Evolutionary conservation across 2,797 vertebrate genomes (phyloP).

Genomic region (Novumbra hubbsi): DNA sequence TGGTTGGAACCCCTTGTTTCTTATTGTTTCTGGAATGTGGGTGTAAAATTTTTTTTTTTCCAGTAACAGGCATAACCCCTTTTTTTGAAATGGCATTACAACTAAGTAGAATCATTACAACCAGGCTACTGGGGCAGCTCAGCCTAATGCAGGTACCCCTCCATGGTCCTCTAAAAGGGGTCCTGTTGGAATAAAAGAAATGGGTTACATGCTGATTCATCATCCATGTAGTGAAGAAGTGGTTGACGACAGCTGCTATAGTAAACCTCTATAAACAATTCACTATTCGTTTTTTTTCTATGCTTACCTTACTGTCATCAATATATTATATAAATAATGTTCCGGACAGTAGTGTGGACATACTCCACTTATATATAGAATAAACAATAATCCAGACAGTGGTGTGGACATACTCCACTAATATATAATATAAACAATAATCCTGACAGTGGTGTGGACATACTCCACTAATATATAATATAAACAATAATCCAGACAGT

Average conservation of each 20-base stretch:
- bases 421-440: too few species aligned
- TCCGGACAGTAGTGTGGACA: too few species aligned
- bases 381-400: too few species aligned
- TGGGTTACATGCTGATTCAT: slow-evolving; percentile 28
- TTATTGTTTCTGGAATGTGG: slow-evolving; percentile 35
- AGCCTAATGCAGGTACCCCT: slow-evolving; percentile 3
- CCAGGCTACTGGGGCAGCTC: slow-evolving; percentile 6
- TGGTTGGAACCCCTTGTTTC: slow-evolving; percentile 27
- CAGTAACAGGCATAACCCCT: slow-evolving; percentile 3
- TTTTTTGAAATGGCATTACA: slow-evolving; percentile 9
- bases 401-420: too few species aligned
- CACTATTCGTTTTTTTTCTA: slow-evolving; percentile 14
- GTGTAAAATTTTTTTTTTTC: slow-evolving; percentile 55
- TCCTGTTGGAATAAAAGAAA: slow-evolving; percentile 1
- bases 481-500: too few species aligned
- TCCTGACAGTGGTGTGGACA: too few species aligned
- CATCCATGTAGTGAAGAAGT: slow-evolving; percentile 9
- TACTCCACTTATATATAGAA: too few species aligned
- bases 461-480: too few species aligned
- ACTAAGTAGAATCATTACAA: slow-evolving; percentile 22
- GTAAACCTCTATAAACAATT: slow-evolving; percentile 33
- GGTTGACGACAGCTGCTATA: slow-evolving; percentile 24
- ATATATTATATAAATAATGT: too few species aligned
- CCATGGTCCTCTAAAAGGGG: background rate
- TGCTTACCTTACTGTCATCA: background rate